Evolutionary conservation across 2,797 vertebrate genomes (phyloP), one percentile per base, ranked within the genome.

Genomic region (Agapornis canus): DNA sequence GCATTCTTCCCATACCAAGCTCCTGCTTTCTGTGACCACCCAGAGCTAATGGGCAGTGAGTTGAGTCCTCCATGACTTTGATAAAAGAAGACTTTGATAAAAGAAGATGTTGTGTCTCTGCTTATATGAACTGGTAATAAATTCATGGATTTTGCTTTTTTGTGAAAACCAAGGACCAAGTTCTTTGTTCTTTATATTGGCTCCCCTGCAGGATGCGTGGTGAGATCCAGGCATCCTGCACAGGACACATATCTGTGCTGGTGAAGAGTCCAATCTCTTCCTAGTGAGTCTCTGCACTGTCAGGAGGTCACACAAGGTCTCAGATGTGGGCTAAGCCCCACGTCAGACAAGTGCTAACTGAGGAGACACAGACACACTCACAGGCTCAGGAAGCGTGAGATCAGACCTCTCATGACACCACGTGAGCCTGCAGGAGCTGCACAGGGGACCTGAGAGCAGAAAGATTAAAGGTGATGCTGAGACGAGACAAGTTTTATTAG

Each of bases 261-360:
- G 31, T 39, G 48, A 85, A 85, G 56, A 84, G 45, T 35, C 14
- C 11, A n/a, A 0, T 14, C 48, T 85, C 37, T 52, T 91, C 40
- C 26, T 70, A 57, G 45, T 52, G 31, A 32, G 31, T 49, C 3
- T 8, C 5, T 39, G 52, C 9, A 37, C 23, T 2, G 3, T 29
- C 0, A 0, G 25, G n/a, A 91, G 76, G 75, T 42, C 79, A 83
- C 2, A 1, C 0, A 0, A 91, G 64, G 45, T 60, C 35, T 7
- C 35, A 35, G 35, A 35, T 35, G 35, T 35, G 35, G 35, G 35
- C 35, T 35, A 35, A 35, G 35, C 35, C 9, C 35, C 35, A 35
- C 35, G 35, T 35, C 35, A 35, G 9, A 35, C 35, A 35, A 35
- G 35, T 35, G 35, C 35, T 35, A 35, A 35, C 35, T 35, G 35